A percentile compares a stretch with the other conserved stretches of the same genome.
Conservation (phyloP, 1,140 invertebrate genomes). For the Lithobius niger region DNA sequence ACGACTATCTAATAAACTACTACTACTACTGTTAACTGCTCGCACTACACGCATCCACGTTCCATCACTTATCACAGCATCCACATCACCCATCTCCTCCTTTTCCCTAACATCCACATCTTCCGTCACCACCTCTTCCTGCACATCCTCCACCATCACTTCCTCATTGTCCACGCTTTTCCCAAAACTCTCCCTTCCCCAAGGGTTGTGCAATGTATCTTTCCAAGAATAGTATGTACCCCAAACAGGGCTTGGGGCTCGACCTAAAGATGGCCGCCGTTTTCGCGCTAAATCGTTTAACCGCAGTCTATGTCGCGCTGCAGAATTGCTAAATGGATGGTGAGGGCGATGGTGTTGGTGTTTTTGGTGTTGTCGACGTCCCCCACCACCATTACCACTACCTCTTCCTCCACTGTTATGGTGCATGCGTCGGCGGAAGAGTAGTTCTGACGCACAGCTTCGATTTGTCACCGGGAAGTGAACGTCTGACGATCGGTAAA, state of each 20-base stretch:
- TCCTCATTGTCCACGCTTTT: background rate
- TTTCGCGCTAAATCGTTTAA: background rate
- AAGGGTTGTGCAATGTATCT: background rate
- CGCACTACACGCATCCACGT: too few relatives aligned
- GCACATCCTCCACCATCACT: too few relatives aligned
- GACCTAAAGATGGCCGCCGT: background rate
- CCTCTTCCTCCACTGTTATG: background rate
- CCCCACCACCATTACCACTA: background rate
- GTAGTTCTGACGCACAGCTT: slow-evolving; percentile 41
- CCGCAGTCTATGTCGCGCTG: too few relatives aligned
- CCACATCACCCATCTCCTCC: background rate
- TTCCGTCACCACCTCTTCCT: background rate
- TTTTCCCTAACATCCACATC: background rate
- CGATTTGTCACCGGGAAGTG: slow-evolving; percentile 37
- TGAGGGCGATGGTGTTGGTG: background rate
- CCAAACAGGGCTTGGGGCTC: background rate
- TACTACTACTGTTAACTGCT: too few relatives aligned
- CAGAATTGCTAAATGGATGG: too few relatives aligned
- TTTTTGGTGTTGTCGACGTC: background rate
- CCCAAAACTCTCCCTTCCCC: background rate
- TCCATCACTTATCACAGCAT: too few relatives aligned
- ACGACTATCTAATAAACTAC: too few relatives aligned
- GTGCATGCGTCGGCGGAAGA: too few relatives aligned
- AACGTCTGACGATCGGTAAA: slow-evolving; percentile 69
- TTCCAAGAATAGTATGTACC: background rate